Conservation (phyloP, 2,113 vertebrate species). For the Pagrus major region DNA sequence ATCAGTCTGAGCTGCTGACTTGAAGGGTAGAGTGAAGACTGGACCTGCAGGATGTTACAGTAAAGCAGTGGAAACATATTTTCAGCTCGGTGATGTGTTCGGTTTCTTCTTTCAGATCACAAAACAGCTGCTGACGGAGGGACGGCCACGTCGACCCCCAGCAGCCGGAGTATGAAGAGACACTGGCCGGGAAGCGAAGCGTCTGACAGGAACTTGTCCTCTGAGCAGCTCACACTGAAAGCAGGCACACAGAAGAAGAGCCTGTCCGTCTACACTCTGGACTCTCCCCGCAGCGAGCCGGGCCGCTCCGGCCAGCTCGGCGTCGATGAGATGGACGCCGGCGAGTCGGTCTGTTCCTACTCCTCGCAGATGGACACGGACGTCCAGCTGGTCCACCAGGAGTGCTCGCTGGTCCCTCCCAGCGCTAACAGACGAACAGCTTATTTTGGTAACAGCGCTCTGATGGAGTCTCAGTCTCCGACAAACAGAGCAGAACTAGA, state of each 20-base stretch:
- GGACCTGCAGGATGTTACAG: background rate
- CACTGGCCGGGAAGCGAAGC: constrained; percentile 19
- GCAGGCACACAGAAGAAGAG: background rate
- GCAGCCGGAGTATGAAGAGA: constrained; percentile 6
- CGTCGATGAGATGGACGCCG: constrained; percentile 22
- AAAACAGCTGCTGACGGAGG: background rate
- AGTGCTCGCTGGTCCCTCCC: constrained; percentile 18
- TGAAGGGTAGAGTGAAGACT: too few species aligned
- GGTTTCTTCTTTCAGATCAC: constrained; percentile 15
- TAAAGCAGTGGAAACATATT: background rate
- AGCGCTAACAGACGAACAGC: constrained; percentile 10
- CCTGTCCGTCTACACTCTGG: constrained; percentile 42
- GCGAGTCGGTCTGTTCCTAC: constrained; percentile 29
- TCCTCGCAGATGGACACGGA: constrained; percentile 37
- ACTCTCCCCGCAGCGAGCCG: constrained; percentile 46
- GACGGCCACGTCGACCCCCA: fast-evolving
- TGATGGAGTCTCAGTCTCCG: constrained; percentile 29
- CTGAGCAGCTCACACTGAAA: background rate
- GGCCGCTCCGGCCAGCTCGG: constrained; percentile 25
- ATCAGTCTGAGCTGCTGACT: too few species aligned
- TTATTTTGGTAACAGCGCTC: constrained; percentile 7
- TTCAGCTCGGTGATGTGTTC: background rate
- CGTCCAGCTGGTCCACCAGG: constrained; percentile 55
- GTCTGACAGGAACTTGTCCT: background rate
- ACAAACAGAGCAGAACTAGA: constrained; percentile 30